Percentiles rank a stretch among this genome's conserved stretches.
Conservation (phyloP, 1,140 invertebrate species). For the Bombus affinis region DNA sequence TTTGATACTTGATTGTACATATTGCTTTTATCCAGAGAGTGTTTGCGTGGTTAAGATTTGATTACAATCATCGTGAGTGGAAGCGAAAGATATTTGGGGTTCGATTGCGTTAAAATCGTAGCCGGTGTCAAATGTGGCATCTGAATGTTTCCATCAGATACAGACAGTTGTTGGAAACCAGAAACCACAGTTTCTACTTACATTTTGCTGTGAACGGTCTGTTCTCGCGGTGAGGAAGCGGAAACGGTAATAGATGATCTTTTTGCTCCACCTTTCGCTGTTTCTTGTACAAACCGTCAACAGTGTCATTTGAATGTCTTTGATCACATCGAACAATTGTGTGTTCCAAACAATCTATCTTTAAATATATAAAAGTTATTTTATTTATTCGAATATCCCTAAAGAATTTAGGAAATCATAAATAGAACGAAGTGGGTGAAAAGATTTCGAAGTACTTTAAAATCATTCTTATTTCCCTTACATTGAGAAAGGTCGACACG, state of each 20-base stretch:
- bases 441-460: neutral
- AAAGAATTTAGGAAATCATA: too few species aligned
- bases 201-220: conserved; percentile 30
- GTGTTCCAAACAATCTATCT: neutral
- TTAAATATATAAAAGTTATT: too few species aligned
- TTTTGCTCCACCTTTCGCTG: conserved; percentile 1
- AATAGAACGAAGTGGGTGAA: too few species aligned
- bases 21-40: too few species aligned
- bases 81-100: neutral
- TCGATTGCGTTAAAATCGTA: neutral
- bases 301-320: too few species aligned
- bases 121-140: neutral
- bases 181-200: conserved; percentile 52
- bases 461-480: neutral
- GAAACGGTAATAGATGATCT: neutral
- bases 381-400: too few species aligned
- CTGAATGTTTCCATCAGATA: conserved; percentile 29
- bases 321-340: too few species aligned
- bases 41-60: neutral
- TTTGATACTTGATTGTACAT: too few species aligned
- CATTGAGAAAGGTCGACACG: neutral
- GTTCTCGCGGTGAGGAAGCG: conserved; percentile 50
- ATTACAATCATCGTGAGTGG: neutral
- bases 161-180: conserved; percentile 29
- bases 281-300: neutral